These are phyloP conservation scores for Caenorhabditis briggsae DNA, from an alignment of 1,140 invertebrate species.

Conservation along the genomic window DNA sequence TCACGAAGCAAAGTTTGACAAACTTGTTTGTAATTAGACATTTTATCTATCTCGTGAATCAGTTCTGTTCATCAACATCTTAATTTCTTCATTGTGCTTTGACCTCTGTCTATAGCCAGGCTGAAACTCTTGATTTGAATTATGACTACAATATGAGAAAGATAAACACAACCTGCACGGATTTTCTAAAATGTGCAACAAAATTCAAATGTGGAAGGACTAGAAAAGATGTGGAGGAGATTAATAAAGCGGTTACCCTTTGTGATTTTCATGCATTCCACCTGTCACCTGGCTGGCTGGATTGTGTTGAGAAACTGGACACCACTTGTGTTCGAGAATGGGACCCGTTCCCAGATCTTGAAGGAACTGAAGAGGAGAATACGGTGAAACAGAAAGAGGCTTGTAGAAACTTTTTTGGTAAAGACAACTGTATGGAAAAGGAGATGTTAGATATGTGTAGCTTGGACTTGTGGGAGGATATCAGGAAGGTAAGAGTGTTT, in stretches of 20 bases:
- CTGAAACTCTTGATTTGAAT: background rate
- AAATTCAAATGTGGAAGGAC: background rate
- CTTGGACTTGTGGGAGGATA: background rate
- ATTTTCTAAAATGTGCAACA: background rate
- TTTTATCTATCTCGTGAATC: too few species aligned
- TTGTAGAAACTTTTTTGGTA: background rate
- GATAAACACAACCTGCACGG: background rate
- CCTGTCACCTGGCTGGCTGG: background rate
- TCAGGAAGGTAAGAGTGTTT: background rate
- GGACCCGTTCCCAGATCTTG: constrained; percentile 5
- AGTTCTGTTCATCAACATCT: too few species aligned
- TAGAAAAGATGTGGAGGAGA: background rate
- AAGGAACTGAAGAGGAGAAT: background rate
- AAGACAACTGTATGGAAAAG: background rate
- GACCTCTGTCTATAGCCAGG: background rate
- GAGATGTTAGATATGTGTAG: background rate
- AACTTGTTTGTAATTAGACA: too few species aligned
- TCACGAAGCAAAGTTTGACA: too few species aligned
- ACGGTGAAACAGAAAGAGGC: background rate
- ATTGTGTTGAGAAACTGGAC: background rate
- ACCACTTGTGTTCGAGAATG: constrained; percentile 13
- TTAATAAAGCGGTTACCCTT: background rate
- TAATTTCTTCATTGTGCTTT: background rate
- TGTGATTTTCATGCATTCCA: background rate
- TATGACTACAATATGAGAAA: background rate